Percentiles rank a stretch among this genome's conserved stretches.
phyloP scores from a whole-genome alignment of 2,797 vertebrate species.

The Molossus molossus region DNA sequence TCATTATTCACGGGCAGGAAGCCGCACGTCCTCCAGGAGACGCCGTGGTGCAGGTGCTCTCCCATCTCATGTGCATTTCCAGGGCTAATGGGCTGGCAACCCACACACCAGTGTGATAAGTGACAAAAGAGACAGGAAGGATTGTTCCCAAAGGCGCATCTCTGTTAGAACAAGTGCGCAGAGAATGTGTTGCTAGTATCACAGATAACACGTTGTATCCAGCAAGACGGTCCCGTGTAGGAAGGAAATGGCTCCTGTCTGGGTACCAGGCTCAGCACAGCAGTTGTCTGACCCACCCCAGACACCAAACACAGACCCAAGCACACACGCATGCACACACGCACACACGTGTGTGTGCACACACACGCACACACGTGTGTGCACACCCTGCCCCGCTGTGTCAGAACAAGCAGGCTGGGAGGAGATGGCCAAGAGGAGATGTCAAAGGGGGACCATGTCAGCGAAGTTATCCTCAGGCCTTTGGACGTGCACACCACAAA shows the following conservation, averaged over 20 bases:
- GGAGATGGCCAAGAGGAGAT: slow-evolving; percentile 80
- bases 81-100: slow-evolving; percentile 83
- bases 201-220: slow-evolving; percentile 87
- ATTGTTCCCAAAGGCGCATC: slow-evolving; percentile 83
- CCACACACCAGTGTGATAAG: slow-evolving; percentile 86
- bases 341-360: background rate
- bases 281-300: slow-evolving; percentile 67
- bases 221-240: slow-evolving; percentile 83
- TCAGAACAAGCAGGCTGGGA: slow-evolving; percentile 81
- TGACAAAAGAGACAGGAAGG: slow-evolving; percentile 81
- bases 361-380: background rate
- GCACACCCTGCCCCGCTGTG: background rate
- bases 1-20: background rate
- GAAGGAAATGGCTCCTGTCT: slow-evolving; percentile 84
- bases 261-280: background rate
- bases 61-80: slow-evolving; percentile 82
- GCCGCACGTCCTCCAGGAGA: slow-evolving; percentile 63
- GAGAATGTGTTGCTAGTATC: slow-evolving; percentile 87
- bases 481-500: background rate
- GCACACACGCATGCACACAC: background rate
- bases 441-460: slow-evolving; percentile 75
- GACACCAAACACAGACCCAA: background rate
- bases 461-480: slow-evolving; percentile 72
- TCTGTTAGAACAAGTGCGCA: slow-evolving; percentile 87
- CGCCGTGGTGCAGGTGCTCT: slow-evolving; percentile 73